Conservation (phyloP, 2,888 invertebrate species). For the Stenurella melanura region DNA sequence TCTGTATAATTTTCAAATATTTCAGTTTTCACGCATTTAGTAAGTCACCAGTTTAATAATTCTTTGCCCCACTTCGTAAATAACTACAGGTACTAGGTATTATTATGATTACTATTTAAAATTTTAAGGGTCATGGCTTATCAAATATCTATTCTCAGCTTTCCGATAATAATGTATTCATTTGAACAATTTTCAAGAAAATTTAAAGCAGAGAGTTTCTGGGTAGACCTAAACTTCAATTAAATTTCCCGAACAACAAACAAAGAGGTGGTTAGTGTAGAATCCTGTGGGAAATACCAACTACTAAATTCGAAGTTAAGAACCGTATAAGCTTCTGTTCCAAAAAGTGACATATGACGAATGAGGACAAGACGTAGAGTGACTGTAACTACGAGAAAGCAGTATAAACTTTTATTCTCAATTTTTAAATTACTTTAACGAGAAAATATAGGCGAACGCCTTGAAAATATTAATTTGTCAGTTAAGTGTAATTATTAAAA, state of each 20-base stretch:
- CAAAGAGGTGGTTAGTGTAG: background rate
- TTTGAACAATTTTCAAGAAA: no score
- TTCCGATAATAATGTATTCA: no score
- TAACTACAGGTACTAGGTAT: no score
- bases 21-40: no score
- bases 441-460: background rate
- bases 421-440: background rate
- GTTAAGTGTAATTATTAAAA: no score
- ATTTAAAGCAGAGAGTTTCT: background rate
- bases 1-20: no score
- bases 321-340: background rate
- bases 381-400: background rate
- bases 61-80: no score
- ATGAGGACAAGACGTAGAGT: constrained; percentile 1
- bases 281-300: constrained; percentile 7
- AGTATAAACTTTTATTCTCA: background rate
- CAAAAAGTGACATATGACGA: constrained; percentile 4
- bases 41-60: no score
- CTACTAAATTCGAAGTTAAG: background rate
- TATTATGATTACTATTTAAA: no score
- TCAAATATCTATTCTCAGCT: no score
- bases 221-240: background rate
- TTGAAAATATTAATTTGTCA: no score
- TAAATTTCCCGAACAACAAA: background rate
- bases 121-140: no score